Evolutionary conservation across 2,888 invertebrate genomes (phyloP).

Genomic region (Platerodrilus igneus): DNA sequence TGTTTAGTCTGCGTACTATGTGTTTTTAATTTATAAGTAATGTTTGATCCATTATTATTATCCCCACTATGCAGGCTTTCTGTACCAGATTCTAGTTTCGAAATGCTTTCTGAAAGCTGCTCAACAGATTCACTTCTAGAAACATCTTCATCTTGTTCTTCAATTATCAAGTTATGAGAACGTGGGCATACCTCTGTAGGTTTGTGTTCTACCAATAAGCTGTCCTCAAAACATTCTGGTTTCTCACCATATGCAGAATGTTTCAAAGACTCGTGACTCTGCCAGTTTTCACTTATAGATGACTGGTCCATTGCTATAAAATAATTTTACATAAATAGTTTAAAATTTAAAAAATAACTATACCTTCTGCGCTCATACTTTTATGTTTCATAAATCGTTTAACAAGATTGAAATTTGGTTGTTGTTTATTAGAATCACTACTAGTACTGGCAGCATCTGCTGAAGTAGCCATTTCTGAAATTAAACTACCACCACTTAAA

Average conservation of each 20-base stretch:
- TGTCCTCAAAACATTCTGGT: slow-evolving; percentile 27
- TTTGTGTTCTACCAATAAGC: slow-evolving; percentile 41
- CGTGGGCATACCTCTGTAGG: slow-evolving; percentile 42
- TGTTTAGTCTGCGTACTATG: slow-evolving; percentile 35
- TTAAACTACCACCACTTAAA: slow-evolving; percentile 36
- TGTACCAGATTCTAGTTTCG: slow-evolving; percentile 43
- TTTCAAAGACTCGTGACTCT: slow-evolving; percentile 54
- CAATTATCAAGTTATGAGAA: slow-evolving; percentile 52
- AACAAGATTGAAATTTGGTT: slow-evolving; percentile 75
- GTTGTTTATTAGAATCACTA: slow-evolving; percentile 33
- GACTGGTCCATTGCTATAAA: slow-evolving; percentile 72
- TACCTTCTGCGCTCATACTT: slow-evolving; percentile 74
- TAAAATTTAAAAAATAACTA: slow-evolving; percentile 38
- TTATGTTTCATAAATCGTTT: slow-evolving; percentile 88
- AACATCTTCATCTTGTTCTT: slow-evolving; percentile 53
- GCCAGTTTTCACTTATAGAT: slow-evolving; percentile 71
- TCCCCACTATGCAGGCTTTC: slow-evolving; percentile 32
- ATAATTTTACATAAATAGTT: no score
- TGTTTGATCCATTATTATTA: slow-evolving; percentile 51
- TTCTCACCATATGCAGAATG: slow-evolving; percentile 26
- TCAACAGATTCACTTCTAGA: slow-evolving; percentile 52
- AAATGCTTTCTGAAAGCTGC: slow-evolving; percentile 47
- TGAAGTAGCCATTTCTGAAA: slow-evolving; percentile 48
- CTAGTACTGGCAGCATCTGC: slow-evolving; percentile 41
- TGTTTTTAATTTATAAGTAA: slow-evolving; percentile 40